Conservation (phyloP, 2,888 invertebrate genomes). For the Alloplasta piceator region DNA sequence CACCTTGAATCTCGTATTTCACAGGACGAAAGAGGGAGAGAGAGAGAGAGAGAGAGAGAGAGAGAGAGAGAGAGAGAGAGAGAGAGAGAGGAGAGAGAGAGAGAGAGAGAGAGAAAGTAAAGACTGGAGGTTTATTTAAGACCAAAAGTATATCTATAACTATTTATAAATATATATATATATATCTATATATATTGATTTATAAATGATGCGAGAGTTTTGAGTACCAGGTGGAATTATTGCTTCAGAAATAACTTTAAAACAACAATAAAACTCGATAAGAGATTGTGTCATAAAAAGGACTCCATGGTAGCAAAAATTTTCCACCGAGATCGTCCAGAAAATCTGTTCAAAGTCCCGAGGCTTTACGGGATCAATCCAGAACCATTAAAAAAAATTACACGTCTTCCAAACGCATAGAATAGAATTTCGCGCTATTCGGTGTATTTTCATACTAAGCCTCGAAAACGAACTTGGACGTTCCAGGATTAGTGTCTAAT, state of each 20-base stretch:
- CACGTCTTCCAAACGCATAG: too few relatives aligned
- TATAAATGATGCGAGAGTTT: neutral
- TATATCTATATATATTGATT: slow-evolving; percentile 25
- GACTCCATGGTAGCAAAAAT: neutral
- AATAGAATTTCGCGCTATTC: too few relatives aligned
- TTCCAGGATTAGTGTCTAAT: too few relatives aligned
- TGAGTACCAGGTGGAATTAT: neutral
- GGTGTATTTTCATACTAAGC: too few relatives aligned
- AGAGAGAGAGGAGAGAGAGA: slow-evolving; percentile 36
- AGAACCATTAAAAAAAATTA: too few relatives aligned
- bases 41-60: slow-evolving; percentile 19
- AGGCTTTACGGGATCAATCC: too few relatives aligned
- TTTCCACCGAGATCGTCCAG: neutral
- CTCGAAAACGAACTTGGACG: too few relatives aligned
- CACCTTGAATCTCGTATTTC: slow-evolving; percentile 63
- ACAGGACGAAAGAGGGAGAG: slow-evolving; percentile 49
- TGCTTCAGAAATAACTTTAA: neutral
- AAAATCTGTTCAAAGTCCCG: too few relatives aligned
- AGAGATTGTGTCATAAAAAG: neutral
- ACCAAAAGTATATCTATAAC: too few relatives aligned
- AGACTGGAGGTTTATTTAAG: too few relatives aligned
- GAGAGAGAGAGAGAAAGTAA: slow-evolving; percentile 1
- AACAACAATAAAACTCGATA: neutral
- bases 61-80: slow-evolving; percentile 22
- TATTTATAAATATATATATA: too few relatives aligned